Conservation (phyloP, 2,113 vertebrate species). For the Platysternon megacephalum region DNA sequence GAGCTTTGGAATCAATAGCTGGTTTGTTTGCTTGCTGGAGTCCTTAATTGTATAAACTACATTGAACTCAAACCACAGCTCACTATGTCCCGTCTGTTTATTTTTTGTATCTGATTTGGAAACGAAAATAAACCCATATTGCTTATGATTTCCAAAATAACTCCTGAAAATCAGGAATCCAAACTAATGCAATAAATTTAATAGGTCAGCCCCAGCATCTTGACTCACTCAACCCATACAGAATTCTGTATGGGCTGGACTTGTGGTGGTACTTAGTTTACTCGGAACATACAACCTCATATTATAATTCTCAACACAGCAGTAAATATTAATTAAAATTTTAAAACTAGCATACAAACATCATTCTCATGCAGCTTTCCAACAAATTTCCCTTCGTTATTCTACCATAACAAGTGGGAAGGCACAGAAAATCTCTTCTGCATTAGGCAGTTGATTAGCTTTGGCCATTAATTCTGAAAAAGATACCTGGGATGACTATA, state of each 20-base stretch:
- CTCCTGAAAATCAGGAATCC: conserved; percentile 27
- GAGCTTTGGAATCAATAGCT: conserved; percentile 40
- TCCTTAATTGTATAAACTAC: conserved; percentile 41
- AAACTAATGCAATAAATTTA: background rate
- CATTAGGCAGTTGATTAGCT: background rate
- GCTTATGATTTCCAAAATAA: conserved; percentile 39
- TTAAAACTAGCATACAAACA: background rate
- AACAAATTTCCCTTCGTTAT: background rate
- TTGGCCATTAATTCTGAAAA: background rate
- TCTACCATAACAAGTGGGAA: background rate
- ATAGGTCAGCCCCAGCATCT: background rate
- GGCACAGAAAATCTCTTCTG: background rate
- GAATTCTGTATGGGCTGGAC: background rate
- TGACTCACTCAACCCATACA: background rate
- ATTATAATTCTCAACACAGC: background rate
- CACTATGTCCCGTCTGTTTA: conserved; percentile 48
- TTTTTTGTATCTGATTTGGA: conserved; percentile 60
- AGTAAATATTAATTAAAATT: background rate
- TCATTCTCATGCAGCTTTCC: background rate
- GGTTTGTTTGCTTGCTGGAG: conserved; percentile 50
- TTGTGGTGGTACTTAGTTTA: background rate
- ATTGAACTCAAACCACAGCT: conserved; percentile 65
- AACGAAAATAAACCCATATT: conserved; percentile 31
- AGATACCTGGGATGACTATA: background rate
- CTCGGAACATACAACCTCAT: background rate